Evolutionary conservation across 2,888 invertebrate genomes (phyloP), one percentile per base, ranked within the genome.

Genomic region (Trichopria drosophilae): DNA sequence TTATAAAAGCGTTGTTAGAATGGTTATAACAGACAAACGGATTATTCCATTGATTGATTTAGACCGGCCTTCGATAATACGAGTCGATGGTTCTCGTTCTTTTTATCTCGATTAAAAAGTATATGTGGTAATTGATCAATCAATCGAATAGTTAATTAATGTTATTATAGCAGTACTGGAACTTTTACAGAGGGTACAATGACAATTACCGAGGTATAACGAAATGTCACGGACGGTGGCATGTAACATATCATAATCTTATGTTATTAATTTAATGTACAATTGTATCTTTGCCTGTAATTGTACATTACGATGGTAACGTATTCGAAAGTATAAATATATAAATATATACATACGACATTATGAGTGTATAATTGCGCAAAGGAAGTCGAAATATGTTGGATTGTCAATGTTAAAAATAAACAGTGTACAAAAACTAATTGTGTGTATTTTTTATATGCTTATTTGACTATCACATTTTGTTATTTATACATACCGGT

Each of bases 331-430:
- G 55, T 53, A 60, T 55, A 55, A 53, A 59, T 55, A 59, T 61
- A 58, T 53, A 53, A 53, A 64, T 60, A 65, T 64, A 64, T 64
- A 62, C 55, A 62, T 51, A 60, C 37, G 50, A 61, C 52, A 66
- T 62, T 63, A 63, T 68, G 65, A 63, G 62, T 70, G 69, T 70
- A 70, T 69, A 71, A 69, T 68, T 69, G 68, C 68, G 59, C 49
- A 66, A 63, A 60, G 57, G 64, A 68, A 56, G 41, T 52, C 58
- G 60, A 64, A 61, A 71, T 69, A 71, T 71, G 69, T 73, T 72
- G n/a, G 72, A 71, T 70, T 72, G 72, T 75, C 71, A 74, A 71
- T 73, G 73, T 75, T 73, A 72, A 67, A 74, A 74, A 72, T 73
- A 75, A 75, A 75, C 66, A 66, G 69, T 72, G 69, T 72, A 71